Conservation (phyloP, 2,113 vertebrate species). For the Kryptolebias marmoratus region DNA sequence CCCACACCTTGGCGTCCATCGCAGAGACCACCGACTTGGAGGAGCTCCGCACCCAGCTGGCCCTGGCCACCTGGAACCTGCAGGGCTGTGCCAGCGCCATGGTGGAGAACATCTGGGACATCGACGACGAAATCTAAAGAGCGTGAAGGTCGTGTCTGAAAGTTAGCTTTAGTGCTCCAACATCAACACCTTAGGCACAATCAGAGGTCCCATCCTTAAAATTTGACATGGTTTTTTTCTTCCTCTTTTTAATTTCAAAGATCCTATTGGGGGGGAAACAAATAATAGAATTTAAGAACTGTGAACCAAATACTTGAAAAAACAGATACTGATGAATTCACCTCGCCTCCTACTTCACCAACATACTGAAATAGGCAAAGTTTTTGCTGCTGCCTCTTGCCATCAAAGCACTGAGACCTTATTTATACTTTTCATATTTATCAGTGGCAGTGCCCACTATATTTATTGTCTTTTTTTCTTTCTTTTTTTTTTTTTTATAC, state of each 20-base stretch:
- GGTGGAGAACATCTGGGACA: slow-evolving; percentile 86
- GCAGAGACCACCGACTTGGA: slow-evolving; percentile 71
- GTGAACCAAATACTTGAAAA: background rate
- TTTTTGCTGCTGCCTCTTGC: slow-evolving; percentile 41
- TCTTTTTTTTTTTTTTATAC: slow-evolving; percentile 82
- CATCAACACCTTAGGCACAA: slow-evolving; percentile 48
- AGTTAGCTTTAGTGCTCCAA: slow-evolving; percentile 12
- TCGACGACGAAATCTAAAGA: slow-evolving; percentile 84
- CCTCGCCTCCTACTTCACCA: background rate
- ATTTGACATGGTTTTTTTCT: background rate
- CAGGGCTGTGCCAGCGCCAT: slow-evolving; percentile 89
- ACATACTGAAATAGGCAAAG: background rate
- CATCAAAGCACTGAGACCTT: slow-evolving; percentile 58
- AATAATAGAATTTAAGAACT: background rate
- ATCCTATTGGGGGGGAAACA: background rate
- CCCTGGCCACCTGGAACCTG: slow-evolving; percentile 90
- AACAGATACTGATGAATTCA: background rate
- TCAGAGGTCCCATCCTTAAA: slow-evolving; percentile 18
- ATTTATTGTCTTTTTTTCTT: slow-evolving; percentile 64
- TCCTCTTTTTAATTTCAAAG: background rate
- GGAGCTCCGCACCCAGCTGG: slow-evolving; percentile 84
- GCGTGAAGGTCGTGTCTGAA: background rate
- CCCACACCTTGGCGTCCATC: slow-evolving; percentile 85
- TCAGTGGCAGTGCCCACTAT: slow-evolving; percentile 73
- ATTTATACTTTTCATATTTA: slow-evolving; percentile 59